Percentiles rank a stretch among this genome's conserved stretches.
phyloP scores from a whole-genome alignment of 2,113 vertebrate species.

The Xenotilapia caudafasciata region DNA sequence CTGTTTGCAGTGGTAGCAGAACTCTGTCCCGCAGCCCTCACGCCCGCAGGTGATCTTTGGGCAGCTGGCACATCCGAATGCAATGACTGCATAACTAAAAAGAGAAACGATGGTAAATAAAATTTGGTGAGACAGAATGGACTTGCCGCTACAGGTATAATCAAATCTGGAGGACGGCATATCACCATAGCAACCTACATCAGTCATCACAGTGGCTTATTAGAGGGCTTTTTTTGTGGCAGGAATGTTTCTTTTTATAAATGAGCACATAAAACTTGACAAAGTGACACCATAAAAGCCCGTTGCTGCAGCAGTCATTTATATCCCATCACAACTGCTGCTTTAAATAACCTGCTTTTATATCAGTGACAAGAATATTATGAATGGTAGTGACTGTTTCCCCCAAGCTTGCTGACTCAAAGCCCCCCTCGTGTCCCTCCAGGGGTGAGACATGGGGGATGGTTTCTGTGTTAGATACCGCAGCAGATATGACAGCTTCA shows the following conservation, averaged over 20 bases:
- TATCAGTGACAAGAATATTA: background rate
- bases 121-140: background rate
- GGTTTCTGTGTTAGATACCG: background rate
- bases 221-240: background rate
- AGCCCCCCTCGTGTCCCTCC: background rate
- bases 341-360: background rate
- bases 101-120: background rate
- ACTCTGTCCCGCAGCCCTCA: conserved; percentile 94
- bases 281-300: background rate
- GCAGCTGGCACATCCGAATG: conserved; percentile 97
- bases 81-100: conserved; percentile 96
- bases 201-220: background rate
- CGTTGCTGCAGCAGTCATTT: background rate
- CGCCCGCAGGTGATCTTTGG: conserved; percentile 94
- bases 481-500: background rate
- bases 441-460: background rate
- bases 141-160: background rate
- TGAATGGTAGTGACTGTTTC: background rate
- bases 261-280: background rate
- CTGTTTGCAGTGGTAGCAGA: conserved; percentile 99
- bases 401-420: background rate
- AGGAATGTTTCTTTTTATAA: background rate
- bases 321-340: background rate
- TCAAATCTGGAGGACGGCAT: background rate
- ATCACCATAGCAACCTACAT: background rate